phyloP scores from a whole-genome alignment of 2,888 invertebrate species.

The Eupithecia abbreviata region DNA sequence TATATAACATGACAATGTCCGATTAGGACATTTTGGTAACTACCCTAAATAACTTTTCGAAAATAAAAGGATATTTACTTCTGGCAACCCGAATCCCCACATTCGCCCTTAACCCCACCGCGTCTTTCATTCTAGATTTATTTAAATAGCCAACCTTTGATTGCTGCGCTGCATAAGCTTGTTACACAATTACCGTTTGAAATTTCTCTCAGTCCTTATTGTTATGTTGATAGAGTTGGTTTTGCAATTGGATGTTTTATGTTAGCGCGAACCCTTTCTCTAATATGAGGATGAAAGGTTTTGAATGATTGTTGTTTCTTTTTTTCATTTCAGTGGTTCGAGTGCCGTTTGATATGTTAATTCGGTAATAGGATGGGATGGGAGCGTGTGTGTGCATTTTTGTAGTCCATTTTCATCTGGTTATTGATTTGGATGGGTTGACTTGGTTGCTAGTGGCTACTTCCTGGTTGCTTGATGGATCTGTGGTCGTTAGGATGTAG shows the following conservation, averaged over 20 bases:
- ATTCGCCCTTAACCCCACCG: constrained; percentile 57
- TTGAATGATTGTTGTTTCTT: constrained; percentile 74
- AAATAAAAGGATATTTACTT: background rate
- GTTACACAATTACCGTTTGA: constrained; percentile 58
- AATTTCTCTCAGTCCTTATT: constrained; percentile 45
- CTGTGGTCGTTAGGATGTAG: background rate
- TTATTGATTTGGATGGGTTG: constrained; percentile 26
- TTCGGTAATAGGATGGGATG: constrained; percentile 74
- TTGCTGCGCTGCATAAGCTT: constrained; percentile 71
- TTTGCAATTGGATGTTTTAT: constrained; percentile 41
- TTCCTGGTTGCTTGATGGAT: background rate
- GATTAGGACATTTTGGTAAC: no score
- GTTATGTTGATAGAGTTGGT: constrained; percentile 35
- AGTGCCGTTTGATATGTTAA: constrained; percentile 81
- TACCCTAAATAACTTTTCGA: background rate
- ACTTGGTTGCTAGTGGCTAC: constrained; percentile 5
- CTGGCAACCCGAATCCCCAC: background rate
- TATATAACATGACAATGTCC: no score
- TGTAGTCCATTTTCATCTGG: constrained; percentile 58
- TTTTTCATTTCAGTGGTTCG: constrained; percentile 65
- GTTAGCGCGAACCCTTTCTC: constrained; percentile 64
- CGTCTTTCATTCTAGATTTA: constrained; percentile 76
- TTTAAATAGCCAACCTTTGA: constrained; percentile 78
- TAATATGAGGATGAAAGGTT: constrained; percentile 80
- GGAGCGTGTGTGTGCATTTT: constrained; percentile 73